phyloP scores from a whole-genome alignment of 2,888 invertebrate genomes.

The Agrilus cyanescens region DNA sequence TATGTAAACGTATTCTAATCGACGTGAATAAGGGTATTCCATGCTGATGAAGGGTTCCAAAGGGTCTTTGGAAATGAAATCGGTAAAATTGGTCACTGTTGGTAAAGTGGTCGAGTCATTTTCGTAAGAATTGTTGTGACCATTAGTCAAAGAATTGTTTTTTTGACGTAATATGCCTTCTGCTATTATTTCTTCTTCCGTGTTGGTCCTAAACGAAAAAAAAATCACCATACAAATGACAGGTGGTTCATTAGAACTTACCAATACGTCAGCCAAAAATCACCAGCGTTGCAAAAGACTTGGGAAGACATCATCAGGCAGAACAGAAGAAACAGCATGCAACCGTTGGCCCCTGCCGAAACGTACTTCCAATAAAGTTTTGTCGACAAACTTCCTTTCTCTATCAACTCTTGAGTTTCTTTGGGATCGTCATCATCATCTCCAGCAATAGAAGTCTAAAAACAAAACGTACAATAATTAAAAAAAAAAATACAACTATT shows the following conservation, averaged over 20 bases:
- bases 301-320: constrained; percentile 54
- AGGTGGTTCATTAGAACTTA: constrained; percentile 28
- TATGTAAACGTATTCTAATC: constrained; percentile 37
- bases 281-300: constrained; percentile 54
- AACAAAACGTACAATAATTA: not conserved
- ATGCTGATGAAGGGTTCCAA: too few relatives aligned
- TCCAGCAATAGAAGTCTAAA: constrained; percentile 25
- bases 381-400: constrained; percentile 49
- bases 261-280: constrained; percentile 72
- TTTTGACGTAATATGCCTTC: not conserved
- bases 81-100: too few relatives aligned
- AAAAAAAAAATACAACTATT: too few relatives aligned
- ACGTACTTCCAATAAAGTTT: constrained; percentile 58
- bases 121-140: too few relatives aligned
- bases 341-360: constrained; percentile 51
- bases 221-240: too few relatives aligned
- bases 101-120: too few relatives aligned
- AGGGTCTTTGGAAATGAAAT: too few relatives aligned
- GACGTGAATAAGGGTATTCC: too few relatives aligned
- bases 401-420: constrained; percentile 54
- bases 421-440: constrained; percentile 39
- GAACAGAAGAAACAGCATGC: constrained; percentile 35
- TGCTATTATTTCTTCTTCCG: constrained; percentile 28
- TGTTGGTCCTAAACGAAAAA: constrained; percentile 32
- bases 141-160: too few relatives aligned